phyloP scores from a whole-genome alignment of 1,140 invertebrate species.

The Rhopalosiphum maidis region DNA sequence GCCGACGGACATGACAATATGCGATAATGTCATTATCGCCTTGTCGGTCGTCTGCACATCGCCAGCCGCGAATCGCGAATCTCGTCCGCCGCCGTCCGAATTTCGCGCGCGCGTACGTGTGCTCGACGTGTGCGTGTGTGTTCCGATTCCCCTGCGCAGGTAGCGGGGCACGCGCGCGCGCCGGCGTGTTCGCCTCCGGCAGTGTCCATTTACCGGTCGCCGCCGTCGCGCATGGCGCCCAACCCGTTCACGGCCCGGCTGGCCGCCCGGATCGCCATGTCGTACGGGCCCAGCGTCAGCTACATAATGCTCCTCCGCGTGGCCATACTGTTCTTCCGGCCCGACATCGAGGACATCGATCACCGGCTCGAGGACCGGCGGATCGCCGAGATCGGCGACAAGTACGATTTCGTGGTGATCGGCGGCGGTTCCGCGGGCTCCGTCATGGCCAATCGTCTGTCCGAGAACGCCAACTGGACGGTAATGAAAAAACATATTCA shows the following conservation, averaged over 20 bases:
- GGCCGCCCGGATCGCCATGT: slow-evolving; percentile 68
- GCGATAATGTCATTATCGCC: background rate
- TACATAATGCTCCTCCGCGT: slow-evolving; percentile 70
- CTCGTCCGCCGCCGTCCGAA: background rate
- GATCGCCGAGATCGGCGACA: slow-evolving; percentile 64
- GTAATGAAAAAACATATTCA: slow-evolving; percentile 62
- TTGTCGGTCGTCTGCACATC: background rate
- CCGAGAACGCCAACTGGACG: slow-evolving; percentile 73
- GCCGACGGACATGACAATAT: no score
- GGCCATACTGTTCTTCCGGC: slow-evolving; percentile 68
- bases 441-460: slow-evolving; percentile 78
- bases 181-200: background rate
- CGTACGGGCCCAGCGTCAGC: slow-evolving; percentile 69
- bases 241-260: slow-evolving; percentile 39
- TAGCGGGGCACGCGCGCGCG: background rate
- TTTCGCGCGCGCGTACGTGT: background rate
- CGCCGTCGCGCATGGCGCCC: slow-evolving; percentile 27
- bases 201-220: background rate
- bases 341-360: slow-evolving; percentile 72
- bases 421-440: slow-evolving; percentile 85
- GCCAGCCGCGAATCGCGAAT: no score
- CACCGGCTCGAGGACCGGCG: slow-evolving; percentile 67
- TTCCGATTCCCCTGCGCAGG: background rate
- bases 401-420: slow-evolving; percentile 79
- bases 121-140: background rate